Evolutionary conservation across 2,797 vertebrate genomes (phyloP).

Genomic region (Antrozous pallidus): DNA sequence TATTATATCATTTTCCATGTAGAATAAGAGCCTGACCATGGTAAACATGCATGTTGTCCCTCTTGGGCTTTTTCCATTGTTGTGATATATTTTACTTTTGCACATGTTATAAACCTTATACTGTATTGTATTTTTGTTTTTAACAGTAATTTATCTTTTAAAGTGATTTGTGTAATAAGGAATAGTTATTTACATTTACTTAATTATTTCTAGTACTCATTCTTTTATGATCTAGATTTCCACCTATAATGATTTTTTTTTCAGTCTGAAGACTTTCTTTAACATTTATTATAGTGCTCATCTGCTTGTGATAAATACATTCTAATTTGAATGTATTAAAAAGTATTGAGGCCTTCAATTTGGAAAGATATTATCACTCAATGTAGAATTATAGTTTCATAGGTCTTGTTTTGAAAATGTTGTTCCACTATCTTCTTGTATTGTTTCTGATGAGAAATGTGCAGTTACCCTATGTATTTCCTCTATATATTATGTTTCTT

Average conservation of each 20-base stretch:
- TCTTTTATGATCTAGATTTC: neutral
- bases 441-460: neutral
- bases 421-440: neutral
- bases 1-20: neutral
- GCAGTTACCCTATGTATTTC: neutral
- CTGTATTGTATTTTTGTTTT: neutral
- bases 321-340: neutral
- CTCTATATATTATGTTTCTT: neutral
- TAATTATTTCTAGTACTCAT: neutral
- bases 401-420: neutral
- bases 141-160: neutral
- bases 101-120: neutral
- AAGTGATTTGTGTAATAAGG: neutral
- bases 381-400: neutral
- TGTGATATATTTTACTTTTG: neutral
- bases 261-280: neutral
- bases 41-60: neutral
- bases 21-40: neutral
- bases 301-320: neutral
- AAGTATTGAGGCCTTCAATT: neutral
- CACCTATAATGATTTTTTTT: neutral
- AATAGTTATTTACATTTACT: neutral
- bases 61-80: neutral
- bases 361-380: neutral
- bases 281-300: neutral